Percentiles rank a stretch among this genome's conserved stretches.
Evolutionary conservation across 2,888 invertebrate genomes (phyloP).

Genomic region (Napeogenes sylphis): DNA sequence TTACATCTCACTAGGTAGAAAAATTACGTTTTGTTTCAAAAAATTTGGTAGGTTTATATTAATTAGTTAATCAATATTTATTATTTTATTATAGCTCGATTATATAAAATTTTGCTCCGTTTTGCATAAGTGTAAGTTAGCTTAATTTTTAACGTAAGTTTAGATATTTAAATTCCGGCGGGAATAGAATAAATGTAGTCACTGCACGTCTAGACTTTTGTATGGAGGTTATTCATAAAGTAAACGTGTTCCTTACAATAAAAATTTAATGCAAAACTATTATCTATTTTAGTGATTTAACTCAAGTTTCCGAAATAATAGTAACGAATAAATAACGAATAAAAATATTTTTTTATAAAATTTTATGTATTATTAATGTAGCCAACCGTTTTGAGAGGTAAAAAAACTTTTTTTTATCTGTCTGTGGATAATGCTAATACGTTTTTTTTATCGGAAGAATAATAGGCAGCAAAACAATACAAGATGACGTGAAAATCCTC

Average conservation of each 20-base stretch:
- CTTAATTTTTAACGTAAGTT: slow-evolving; percentile 8
- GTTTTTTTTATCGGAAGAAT: neutral
- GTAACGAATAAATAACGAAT: too few relatives aligned
- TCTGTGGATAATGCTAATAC: neutral
- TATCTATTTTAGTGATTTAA: neutral
- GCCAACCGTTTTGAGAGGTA: neutral
- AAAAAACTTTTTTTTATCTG: neutral
- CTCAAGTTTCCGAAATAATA: neutral
- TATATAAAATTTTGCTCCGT: neutral
- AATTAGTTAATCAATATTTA: too few relatives aligned
- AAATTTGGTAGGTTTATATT: too few relatives aligned
- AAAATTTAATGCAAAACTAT: neutral
- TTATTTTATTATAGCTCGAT: too few relatives aligned
- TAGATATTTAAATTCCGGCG: slow-evolving; percentile 2
- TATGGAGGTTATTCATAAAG: slow-evolving; percentile 5
- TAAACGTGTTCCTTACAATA: neutral
- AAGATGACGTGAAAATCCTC: slow-evolving; percentile 10
- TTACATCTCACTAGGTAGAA: too few relatives aligned
- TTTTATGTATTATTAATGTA: too few relatives aligned
- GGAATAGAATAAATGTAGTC: slow-evolving; percentile 7
- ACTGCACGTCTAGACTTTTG: slow-evolving; percentile 13
- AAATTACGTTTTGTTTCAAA: too few relatives aligned
- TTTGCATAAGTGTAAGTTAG: slow-evolving; percentile 1
- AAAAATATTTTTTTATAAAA: too few relatives aligned
- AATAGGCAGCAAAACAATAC: slow-evolving; percentile 13